Evolutionary conservation across 2,888 invertebrate genomes (phyloP), one percentile per base, ranked within the genome.

Genomic region (Opisthograptis luteolata): DNA sequence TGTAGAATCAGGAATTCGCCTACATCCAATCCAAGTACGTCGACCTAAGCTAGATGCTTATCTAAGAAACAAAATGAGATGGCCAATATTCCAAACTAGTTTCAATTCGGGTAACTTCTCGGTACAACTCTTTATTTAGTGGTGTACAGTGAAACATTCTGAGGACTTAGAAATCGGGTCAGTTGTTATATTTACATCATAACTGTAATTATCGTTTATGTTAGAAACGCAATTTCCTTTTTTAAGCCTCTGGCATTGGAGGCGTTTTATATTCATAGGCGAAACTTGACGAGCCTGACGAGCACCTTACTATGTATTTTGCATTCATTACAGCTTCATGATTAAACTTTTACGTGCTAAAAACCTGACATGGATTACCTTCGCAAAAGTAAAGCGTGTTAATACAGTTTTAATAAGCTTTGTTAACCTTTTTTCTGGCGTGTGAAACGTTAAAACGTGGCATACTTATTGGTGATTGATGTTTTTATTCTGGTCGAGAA

Each of bases 221-320:
- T 69, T 73, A 66, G 70, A 70, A 72, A 70, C 64, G 70, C 69
- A 75, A 79, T 79, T 79, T 79, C 70, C 75, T 70, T 72, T 70
- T n/a, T 69, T 61, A 66, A 57, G 57, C 60, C 58, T 30, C 43
- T 30, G 53, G 62, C 59, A 22, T 39, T 9, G 47, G 43, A 58
- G 59, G 59, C 65, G 57, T 66, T 62, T 68, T 62, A 58, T 35
- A 32, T 49, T 30, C 40, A 25, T 39, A 24, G 20, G 42, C 20
- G 7, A 32, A 36, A 48, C 48, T 46, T 40, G 55, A 28, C 13
- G 54, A 62, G 55, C 64, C 55, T 15, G 60, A 43, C 42, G 51
- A 60, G 34, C 36, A 57, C 51, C 30, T 19, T 34, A 42, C 45
- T 28, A 19, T 56, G 43, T 52, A 53, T 53, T 49, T 46, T 22